Evolutionary conservation across 2,888 invertebrate genomes (phyloP), one percentile per base, ranked within the genome.

Genomic region (Orthonevra nobilis): DNA sequence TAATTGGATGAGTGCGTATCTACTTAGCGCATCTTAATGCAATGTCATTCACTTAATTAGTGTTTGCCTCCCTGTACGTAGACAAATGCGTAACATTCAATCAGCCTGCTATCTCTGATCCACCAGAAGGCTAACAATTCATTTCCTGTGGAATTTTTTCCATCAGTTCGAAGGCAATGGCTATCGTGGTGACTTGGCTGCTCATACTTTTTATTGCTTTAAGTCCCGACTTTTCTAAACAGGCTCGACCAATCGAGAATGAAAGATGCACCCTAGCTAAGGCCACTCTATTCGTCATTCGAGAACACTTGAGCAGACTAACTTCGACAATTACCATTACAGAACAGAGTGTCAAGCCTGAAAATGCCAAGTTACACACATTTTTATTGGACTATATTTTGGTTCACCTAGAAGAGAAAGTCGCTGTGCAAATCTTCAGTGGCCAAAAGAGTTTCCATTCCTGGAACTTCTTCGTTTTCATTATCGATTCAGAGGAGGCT

Each of bases 401-500:
- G 0, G 28, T 12, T 3, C 40, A 73, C 7, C 58, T 86, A 14
- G 15, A 75, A 0, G 70, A 60, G 0, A 74, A 68, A 0, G 50
- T 85, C 46, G 40, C 84, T 0, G n/a, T 87, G 5, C 83, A 85
- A 15, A 58, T 87, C 36, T 81, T 72, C 42, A 75, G 81, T 19
- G 82, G 81, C 0, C 40, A 58, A 3, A 66, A 82, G 0, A 44
- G 77, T 9, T 81, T 82, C n/a, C 69, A 83, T 0, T 83, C 83
- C 0, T 82, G 79, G 68, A 83, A 83, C 9, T 82, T 85, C 34
- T 81, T 85, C 30, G 77, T 87, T 1, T 84, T 86, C 42, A 81
- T 87, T 23, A 83, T 86, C 17, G 85, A 85, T 12, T 61, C 83
- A 0, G 19, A 63, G 1, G 14, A 44, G 3, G 82, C 85, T 1